Base-by-base conservation (phyloP, 2,888 invertebrate genomes). In the Caenorhabditis sinica region DNA sequence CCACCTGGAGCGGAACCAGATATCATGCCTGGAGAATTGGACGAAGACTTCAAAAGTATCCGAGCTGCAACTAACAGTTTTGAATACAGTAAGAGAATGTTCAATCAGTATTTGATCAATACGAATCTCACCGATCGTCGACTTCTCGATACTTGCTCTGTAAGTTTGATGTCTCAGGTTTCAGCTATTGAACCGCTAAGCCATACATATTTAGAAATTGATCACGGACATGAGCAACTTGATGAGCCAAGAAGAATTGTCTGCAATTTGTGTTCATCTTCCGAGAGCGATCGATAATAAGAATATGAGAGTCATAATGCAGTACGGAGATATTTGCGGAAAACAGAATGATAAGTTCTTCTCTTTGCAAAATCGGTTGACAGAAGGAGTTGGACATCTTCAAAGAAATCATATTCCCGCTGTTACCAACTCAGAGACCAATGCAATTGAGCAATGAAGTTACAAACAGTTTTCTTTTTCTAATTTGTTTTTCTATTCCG, bases 201-300 rank as follows among this genome's bases (percentile, higher is more conserved):
- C 9, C 8, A 49, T 49, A n/a, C 3, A 23, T 13, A 25, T 28
- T 28, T 17, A 66, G 66, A 33, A 66, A 13, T 56, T 17, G 36
- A 65, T 56, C 40, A 56, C 20, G 17, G 51, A 63, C 1, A 45
- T 73, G 49, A 30, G 6, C 28, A 43, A 56, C 1, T 23, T 56
- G 60, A 60, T 58, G 72, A 28, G n/a, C 8, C n/a, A 43, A 6
- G 17, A 40, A 0, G 30, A 58, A 43, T 3, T 72, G 1, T 11
- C 8, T 17, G 23, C 45, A 23, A 11, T 72, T 9, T 20, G 13
- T 3, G n/a, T 3, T 20, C 45, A 20, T 43, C 28, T 72, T n/a
- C 61, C 72, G n/a, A 60, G 20, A 33, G 72, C 72, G 15, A 45
- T 72, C 25, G 60, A 72, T 15, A 30, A 43, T 51, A 13, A 33